Evolutionary conservation across 2,888 invertebrate species (phyloP), one percentile per base, ranked within the genome.

Genomic region (Ichneumoninae sp.): DNA sequence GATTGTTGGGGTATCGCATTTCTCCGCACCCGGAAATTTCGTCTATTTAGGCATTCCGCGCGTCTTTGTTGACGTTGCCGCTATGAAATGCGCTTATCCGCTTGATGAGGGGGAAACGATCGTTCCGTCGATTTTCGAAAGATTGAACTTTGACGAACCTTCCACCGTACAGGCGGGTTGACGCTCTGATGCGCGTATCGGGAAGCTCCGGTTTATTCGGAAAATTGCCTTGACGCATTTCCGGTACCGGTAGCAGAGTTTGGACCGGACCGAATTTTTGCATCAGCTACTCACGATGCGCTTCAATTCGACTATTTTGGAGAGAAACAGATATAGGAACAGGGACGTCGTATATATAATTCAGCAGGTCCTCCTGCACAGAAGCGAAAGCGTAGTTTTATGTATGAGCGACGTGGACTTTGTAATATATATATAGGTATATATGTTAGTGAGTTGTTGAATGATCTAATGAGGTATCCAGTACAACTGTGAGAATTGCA

Each of bases 41-140:
- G 57, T 26, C 26, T 7, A 26, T 57, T 57, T 4, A 13, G 13
- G 10, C 0, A 57, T 57, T 26, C 26, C 10, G 10, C 22, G 1
- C 57, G 57, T 57, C 54, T 57, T 57, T 57, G 54, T 57, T 26
- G 22, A 57, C 22, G 22, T 22, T 57, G 26, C 22, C 26, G 4
- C 26, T 22, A 26, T 22, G 10, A 3, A 3, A 26, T 22, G 26
- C 19, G 22, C 10, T 3, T 22, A 50, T 36, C 36, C 13, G 36
- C 19, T 36, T 52, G 36, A 72, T 7, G 26, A 26, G 16, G 60
- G 22, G 16, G 60, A 5, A 62, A 44, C 47, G 33, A 65, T 65
- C 36, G 30, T 33, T 5, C 7, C 26, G 50, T 75, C 47, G 33
- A 62, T 62, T 65, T 50, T 33, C 75, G 19, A 75, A 75, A 19